phyloP scores from a whole-genome alignment of 2,797 vertebrate genomes.

The Myotis vivesi region DNA sequence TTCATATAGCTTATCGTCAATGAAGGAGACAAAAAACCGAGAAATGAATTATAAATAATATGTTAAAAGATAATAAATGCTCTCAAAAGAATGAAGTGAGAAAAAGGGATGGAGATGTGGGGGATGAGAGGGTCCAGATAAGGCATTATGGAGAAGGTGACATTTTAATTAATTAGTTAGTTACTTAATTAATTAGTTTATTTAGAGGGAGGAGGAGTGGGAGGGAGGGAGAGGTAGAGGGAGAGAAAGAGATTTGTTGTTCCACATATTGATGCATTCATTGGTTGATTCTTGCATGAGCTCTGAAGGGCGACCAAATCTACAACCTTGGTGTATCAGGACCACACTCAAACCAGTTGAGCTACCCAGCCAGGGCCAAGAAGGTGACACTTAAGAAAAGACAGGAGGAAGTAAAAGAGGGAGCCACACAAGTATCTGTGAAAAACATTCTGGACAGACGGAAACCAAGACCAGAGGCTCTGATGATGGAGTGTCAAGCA shows the following conservation, averaged over 20 bases:
- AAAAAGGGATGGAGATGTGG: neutral
- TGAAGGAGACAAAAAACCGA: neutral
- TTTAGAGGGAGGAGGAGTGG: neutral
- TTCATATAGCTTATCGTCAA: neutral
- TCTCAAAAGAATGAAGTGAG: neutral
- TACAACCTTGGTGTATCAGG: neutral
- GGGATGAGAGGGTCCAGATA: neutral
- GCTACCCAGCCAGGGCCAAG: neutral
- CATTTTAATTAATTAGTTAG: neutral
- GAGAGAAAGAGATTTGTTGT: neutral
- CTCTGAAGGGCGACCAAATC: neutral
- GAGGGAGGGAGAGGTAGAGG: neutral
- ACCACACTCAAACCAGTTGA: neutral
- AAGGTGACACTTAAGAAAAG: neutral
- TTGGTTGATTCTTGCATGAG: neutral
- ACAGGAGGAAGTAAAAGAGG: neutral
- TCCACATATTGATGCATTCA: neutral
- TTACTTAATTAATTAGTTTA: neutral
- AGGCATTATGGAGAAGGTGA: neutral
- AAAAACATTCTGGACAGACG: neutral
- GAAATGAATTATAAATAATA: neutral
- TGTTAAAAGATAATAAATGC: neutral
- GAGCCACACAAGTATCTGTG: neutral
- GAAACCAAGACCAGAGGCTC: neutral
- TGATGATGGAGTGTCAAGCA: rapidly evolving